These are phyloP conservation scores for Agrypnus murinus DNA, from an alignment of 2,888 invertebrate genomes.

Conservation along the genomic window DNA sequence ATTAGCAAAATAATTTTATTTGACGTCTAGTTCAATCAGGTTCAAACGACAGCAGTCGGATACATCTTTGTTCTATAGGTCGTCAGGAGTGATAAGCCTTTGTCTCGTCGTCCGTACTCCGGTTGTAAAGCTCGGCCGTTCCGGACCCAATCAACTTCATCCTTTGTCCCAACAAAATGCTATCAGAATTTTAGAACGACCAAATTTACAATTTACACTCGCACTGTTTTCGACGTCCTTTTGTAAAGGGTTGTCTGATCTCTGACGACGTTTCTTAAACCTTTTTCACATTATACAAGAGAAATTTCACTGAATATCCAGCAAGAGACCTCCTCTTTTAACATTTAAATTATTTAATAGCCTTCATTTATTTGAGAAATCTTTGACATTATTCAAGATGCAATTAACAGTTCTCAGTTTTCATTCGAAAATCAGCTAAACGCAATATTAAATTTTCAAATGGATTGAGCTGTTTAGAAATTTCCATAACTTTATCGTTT, in stretches of 20 bases:
- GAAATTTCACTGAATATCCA: conserved; percentile 25
- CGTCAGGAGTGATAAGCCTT: conserved; percentile 58
- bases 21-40: conserved; percentile 40
- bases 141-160: conserved; percentile 59
- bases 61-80: conserved; percentile 51
- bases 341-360: conserved; percentile 21
- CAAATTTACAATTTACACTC: conserved; percentile 57
- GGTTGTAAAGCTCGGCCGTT: conserved; percentile 58
- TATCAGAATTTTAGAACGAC: conserved; percentile 58
- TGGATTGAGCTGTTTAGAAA: background rate
- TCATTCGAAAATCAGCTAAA: conserved; percentile 4
- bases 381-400: conserved; percentile 14
- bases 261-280: conserved; percentile 27
- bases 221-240: conserved; percentile 42
- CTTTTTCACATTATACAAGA: conserved; percentile 31
- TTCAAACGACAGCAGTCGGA: conserved; percentile 42
- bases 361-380: conserved; percentile 10
- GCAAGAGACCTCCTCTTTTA: background rate
- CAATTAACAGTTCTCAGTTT: conserved; percentile 21
- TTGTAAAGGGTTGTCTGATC: conserved; percentile 40
- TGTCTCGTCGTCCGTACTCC: conserved; percentile 56
- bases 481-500: background rate
- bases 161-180: conserved; percentile 58
- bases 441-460: conserved; percentile 14
- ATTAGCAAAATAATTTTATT: conserved; percentile 37